Evolutionary conservation across 2,888 invertebrate genomes (phyloP).

Genomic region (Limulus polyphemus): DNA sequence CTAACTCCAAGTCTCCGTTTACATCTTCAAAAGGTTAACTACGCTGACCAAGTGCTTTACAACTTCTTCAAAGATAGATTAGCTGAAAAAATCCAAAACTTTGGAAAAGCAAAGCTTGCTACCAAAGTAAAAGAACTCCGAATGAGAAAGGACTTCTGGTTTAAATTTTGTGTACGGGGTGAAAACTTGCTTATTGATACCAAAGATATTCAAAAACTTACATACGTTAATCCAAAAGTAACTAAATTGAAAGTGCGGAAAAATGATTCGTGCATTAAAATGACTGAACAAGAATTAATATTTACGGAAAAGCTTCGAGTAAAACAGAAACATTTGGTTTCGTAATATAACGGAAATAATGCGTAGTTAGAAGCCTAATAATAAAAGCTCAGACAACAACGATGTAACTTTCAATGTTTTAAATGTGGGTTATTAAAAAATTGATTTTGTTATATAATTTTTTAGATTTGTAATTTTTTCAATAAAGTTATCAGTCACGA

Average conservation of each 20-base stretch:
- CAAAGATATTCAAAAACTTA: background rate
- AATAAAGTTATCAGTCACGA: too few relatives aligned
- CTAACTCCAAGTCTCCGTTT: background rate
- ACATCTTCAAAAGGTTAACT: constrained; percentile 7
- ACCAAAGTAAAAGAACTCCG: constrained; percentile 17
- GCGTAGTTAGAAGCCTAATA: too few relatives aligned
- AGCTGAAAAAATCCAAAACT: constrained; percentile 8
- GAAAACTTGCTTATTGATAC: constrained; percentile 8
- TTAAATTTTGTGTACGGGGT: constrained; percentile 21
- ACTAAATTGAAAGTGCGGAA: constrained; percentile 15
- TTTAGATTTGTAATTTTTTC: too few relatives aligned
- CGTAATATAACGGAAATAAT: too few relatives aligned
- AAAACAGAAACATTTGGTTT: constrained; percentile 3
- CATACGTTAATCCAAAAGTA: constrained; percentile 7
- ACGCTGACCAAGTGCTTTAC: constrained; percentile 32
- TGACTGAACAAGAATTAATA: constrained; percentile 19
- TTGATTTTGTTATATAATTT: too few relatives aligned
- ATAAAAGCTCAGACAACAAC: too few relatives aligned
- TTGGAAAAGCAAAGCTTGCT: constrained; percentile 16
- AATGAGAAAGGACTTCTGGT: constrained; percentile 20
- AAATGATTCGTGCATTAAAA: constrained; percentile 16
- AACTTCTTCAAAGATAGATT: constrained; percentile 25
- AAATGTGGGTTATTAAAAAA: too few relatives aligned
- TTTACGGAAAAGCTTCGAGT: constrained; percentile 18
- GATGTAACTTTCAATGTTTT: too few relatives aligned